Evolutionary conservation across 2,888 invertebrate species (phyloP), one percentile per base, ranked within the genome.

Genomic region (Anarsia innoxiella): DNA sequence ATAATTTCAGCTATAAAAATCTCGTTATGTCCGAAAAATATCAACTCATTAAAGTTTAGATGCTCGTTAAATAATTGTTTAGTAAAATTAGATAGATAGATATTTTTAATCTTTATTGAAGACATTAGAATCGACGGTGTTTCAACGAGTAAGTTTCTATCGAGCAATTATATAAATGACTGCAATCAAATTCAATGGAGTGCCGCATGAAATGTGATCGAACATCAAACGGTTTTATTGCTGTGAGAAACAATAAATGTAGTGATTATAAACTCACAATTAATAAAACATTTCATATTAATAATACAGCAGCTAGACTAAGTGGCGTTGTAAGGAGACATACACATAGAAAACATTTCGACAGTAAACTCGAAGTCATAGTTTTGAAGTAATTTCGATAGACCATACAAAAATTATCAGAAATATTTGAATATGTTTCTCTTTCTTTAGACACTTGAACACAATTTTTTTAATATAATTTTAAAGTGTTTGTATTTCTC

Each of bases 141-240:
- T 70, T 74, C 62, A 59, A 69, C 61, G 66, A 64, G 76, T 77
- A 76, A 76, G 74, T 70, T 48, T 60, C 59, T 61, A 64, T 66
- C 79, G 69, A 77, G 77, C 72, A 72, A 78, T 82, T 75, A 76
- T 69, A 76, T 77, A 64, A 76, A 78, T 74, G 66, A 65, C 61
- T 52, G 69, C 69, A 79, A 83, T 83, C 79, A 82, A 76, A 80
- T 63, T 61, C 65, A 71, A 75, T 74, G 60, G 65, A 74, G 69
- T 70, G 69, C 67, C 67, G 69, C 68, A 69, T 66, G 66, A 66
- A 66, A 67, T 71, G 66, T 68, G 69, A 65, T 59, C 59, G 64
- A 59, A 60, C 63, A 65, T 56, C 48, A 45, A 61, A 60, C 50
- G 49, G 49, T 66, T 76, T 73, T 75, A 80, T 82, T 67, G 64